Percentiles rank a stretch among this genome's conserved stretches.
Conservation (phyloP, 1,140 invertebrate species). For the Nasonia vitripennis region DNA sequence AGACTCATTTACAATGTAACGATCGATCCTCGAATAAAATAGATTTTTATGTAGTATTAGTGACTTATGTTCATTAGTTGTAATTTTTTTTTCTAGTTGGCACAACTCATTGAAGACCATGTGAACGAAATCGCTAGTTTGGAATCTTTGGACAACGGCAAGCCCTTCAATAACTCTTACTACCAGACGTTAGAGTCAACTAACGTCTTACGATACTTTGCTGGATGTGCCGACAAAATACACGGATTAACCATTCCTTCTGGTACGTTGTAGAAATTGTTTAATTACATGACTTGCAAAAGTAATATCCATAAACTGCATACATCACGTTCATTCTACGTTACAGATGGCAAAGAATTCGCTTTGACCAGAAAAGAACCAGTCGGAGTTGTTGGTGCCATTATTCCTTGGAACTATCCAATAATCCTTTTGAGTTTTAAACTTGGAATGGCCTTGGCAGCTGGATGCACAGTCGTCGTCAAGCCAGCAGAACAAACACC, state of each 20-base stretch:
- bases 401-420: conserved; percentile 91
- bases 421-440: conserved; percentile 88
- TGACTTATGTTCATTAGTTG: not conserved
- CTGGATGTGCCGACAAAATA: conserved; percentile 86
- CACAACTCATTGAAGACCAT: conserved; percentile 79
- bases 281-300: not conserved
- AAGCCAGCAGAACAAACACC: conserved; percentile 89
- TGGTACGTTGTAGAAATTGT: conserved; percentile 55
- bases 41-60: not conserved
- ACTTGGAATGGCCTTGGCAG: conserved; percentile 84
- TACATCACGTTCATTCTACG: conserved; percentile 59
- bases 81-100: conserved; percentile 69
- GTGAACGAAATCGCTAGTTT: conserved; percentile 75
- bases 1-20: conserved; percentile 73
- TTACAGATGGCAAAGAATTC: conserved; percentile 76
- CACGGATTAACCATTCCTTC: conserved; percentile 82
- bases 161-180: conserved; percentile 79
- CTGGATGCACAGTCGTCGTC: conserved; percentile 81
- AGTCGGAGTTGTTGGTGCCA: conserved; percentile 87
- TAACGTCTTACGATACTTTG: conserved; percentile 81
- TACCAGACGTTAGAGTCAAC: conserved; percentile 77
- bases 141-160: conserved; percentile 86
- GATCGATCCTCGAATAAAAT: not conserved
- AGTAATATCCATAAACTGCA: not conserved
- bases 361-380: conserved; percentile 85